Base-by-base conservation (phyloP, 2,113 vertebrate species). In the Pachycephala philippinensis region DNA sequence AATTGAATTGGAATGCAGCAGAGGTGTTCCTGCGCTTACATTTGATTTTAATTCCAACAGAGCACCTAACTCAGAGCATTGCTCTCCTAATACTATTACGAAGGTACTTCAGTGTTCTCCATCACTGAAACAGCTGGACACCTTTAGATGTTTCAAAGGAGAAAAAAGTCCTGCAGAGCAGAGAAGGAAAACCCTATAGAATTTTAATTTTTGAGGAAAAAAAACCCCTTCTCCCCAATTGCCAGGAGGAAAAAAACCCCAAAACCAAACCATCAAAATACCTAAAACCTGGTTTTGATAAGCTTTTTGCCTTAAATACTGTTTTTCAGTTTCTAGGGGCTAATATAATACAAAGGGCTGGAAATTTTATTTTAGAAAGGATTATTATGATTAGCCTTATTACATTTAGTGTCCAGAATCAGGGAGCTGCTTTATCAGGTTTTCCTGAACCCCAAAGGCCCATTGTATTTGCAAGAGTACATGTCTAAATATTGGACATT, bases 401-500 rank as follows among this genome's bases (percentile, higher is more conserved):
- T 91, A 65, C 50, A 30, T 89, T 88, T 72, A 82, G 28, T 50
- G 44, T 53, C 72, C 80, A 81, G 87, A 95, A 96, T 69, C 68
- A 90, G 53, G 49, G 65, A 90, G 52, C 37, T 93, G 83, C 26
- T 87, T 75, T 92, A 40, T 70, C 89, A 84, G 44, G 40, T 77
- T 94, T 70, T 94, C 37, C 85, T 89, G 85, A 84, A 78, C 49
- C 80, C 68, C 65, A 64, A 94, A 94, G 83, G 86, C 90, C 35
- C 37, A 54, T 37, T 71, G n/a, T 93, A 78, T 96, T 94, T 97
- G 77, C 93, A 95, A 87, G 83, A 95, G 80, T 76, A 88, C 89
- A 84, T 60, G 85, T 92, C 90, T 94, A 97, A 96, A 96, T 95
- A 96, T 95, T 96, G 90, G 92, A 89, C 88, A 90, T 78, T 60